Evolutionary conservation across 2,113 vertebrate species (phyloP).

Genomic region (Myodes glareolus): DNA sequence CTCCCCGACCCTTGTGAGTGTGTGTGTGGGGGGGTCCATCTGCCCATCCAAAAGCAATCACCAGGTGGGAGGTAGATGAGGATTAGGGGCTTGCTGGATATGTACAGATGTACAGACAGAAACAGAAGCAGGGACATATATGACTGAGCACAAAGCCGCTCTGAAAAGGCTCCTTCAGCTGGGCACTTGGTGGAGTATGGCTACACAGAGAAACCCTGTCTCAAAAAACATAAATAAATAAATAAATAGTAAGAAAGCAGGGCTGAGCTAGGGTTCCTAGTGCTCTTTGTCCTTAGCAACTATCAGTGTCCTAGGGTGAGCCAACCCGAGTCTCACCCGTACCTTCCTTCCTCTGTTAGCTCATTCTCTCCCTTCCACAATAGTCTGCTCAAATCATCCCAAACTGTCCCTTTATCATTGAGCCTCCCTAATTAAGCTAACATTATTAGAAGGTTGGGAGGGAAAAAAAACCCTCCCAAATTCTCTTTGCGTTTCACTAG

Average conservation of each 20-base stretch:
- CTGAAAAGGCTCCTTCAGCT: background rate
- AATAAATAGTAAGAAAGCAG: background rate
- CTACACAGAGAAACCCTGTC: background rate
- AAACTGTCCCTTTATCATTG: conserved; percentile 80
- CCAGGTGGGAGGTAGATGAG: too few species aligned
- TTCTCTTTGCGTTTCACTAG: conserved; percentile 89
- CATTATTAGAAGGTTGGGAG: conserved; percentile 84
- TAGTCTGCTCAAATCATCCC: conserved; percentile 77
- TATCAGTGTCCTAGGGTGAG: too few species aligned
- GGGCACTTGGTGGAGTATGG: background rate
- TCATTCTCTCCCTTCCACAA: conserved; percentile 36
- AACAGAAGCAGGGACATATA: background rate
- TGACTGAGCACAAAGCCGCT: background rate
- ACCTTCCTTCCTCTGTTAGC: conserved; percentile 35
- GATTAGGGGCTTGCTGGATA: background rate
- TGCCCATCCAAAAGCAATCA: background rate
- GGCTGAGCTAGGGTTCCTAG: background rate
- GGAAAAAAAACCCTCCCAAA: conserved; percentile 82
- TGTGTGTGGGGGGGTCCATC: background rate
- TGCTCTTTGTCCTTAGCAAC: background rate
- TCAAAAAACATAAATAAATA: background rate
- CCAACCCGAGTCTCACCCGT: background rate
- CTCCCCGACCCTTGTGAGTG: too few species aligned
- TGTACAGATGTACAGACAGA: background rate
- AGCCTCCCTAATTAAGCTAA: conserved; percentile 88